Base-by-base conservation (phyloP, 2,888 invertebrate genomes). In the Nomada fucata region DNA sequence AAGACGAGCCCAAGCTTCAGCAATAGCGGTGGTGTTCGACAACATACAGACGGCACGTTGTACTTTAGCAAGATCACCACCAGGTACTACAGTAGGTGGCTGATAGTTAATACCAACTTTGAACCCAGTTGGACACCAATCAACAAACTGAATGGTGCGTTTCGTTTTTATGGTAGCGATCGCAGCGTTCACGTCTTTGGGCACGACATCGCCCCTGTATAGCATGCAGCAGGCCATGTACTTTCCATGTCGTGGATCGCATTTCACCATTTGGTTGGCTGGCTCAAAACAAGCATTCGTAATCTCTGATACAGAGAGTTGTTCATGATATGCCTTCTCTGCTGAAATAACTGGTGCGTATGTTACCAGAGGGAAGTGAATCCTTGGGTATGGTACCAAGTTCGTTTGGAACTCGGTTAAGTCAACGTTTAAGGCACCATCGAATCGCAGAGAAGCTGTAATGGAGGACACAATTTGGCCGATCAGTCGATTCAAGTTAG, bases 1-100 rank as follows among this genome's bases (percentile, higher is more conserved):
- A 80, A 99, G 95, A 92, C 98, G 97, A 42, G 98, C 98, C 98
- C 98, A 99, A 50, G 99, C 98, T 94, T 99, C 98, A 15, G 98
- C 98, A 94, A 99, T 99, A 90, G 99, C 98, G 13, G 98, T 99
- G 86, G 98, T 99, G 95, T 99, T 99, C 93, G 98, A 98, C 95
- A 99, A 96, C 98, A 99, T 99, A 96, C 99, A 99, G 36, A 99
- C 98, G 87, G 98, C 98, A 92, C 99, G 97, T 94, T 98, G 98
- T 52, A 98, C 98, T 95, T 98, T 98, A 86, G 98, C 98, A 94
- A 98, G 94, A 94, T 98, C 98, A 52, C 98, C 98, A 9, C 98
- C 98, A n/a, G 98, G 98, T 69, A 99, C 98, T 42, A 98, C 98
- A 86, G 98, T 98, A 57, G 98, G 98, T 78, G 98, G 97, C 94